phyloP scores from a whole-genome alignment of 2,888 invertebrate genomes.

The Melangyna quadrimaculata region DNA sequence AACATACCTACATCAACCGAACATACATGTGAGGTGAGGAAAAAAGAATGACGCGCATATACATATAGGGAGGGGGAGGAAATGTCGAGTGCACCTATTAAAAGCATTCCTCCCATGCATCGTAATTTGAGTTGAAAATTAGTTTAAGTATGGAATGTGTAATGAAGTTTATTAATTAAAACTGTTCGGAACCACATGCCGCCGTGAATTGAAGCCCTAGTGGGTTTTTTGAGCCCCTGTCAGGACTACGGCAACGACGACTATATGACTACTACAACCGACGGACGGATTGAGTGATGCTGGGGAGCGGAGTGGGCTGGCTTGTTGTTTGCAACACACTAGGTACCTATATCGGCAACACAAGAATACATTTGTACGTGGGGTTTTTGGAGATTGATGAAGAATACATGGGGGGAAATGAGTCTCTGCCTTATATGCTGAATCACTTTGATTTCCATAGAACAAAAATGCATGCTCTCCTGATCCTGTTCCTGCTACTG shows the following conservation, averaged over 20 bases:
- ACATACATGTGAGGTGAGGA: slow-evolving; percentile 10
- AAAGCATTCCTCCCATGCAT: slow-evolving; percentile 74
- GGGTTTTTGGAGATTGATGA: not conserved
- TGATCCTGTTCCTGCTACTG: too few relatives aligned
- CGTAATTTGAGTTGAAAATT: slow-evolving; percentile 75
- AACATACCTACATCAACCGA: not conserved
- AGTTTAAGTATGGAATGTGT: slow-evolving; percentile 75
- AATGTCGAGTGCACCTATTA: slow-evolving; percentile 74
- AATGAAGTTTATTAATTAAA: slow-evolving; percentile 75
- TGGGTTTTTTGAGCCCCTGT: slow-evolving; percentile 69
- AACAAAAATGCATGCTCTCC: not conserved
- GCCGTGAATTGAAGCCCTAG: slow-evolving; percentile 70
- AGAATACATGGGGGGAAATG: not conserved
- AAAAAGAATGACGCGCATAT: not conserved
- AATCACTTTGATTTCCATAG: slow-evolving; percentile 64
- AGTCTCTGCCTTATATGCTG: slow-evolving; percentile 47
- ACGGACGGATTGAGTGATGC: slow-evolving; percentile 58
- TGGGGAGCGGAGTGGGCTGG: too few relatives aligned
- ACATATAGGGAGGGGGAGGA: slow-evolving; percentile 31
- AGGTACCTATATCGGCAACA: not conserved
- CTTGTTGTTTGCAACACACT: slow-evolving; percentile 49
- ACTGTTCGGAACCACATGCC: slow-evolving; percentile 73
- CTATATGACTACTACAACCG: not conserved
- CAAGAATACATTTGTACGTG: not conserved
- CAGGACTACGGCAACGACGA: slow-evolving; percentile 14